Conservation (phyloP, 2,888 invertebrate species). For the Lithophane semibrunnea region DNA sequence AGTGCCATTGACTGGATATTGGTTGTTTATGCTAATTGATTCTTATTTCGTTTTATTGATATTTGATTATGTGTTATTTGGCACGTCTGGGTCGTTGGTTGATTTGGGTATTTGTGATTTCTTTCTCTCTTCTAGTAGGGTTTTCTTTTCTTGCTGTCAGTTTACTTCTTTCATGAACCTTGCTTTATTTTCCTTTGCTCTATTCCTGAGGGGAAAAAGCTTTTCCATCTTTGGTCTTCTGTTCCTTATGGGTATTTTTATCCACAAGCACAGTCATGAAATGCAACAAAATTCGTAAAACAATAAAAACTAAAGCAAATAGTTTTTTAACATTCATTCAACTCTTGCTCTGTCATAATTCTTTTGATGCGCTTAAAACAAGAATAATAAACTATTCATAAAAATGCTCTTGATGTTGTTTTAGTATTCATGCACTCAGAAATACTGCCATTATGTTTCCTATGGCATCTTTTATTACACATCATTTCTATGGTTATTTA, state of each 20-base stretch:
- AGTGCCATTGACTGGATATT: slow-evolving; percentile 50
- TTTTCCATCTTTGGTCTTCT: not conserved
- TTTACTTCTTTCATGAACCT: not conserved
- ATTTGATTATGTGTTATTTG: slow-evolving; percentile 27
- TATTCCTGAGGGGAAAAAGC: too few relatives aligned
- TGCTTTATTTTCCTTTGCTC: not conserved
- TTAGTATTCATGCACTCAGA: slow-evolving; percentile 45
- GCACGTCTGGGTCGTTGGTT: not conserved
- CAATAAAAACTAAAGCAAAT: slow-evolving; percentile 16
- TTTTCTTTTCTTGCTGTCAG: not conserved
- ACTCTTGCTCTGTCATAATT: slow-evolving; percentile 43
- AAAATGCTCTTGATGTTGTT: slow-evolving; percentile 51
- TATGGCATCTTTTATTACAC: slow-evolving; percentile 51
- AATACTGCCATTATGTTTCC: slow-evolving; percentile 42
- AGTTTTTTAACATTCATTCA: slow-evolving; percentile 30
- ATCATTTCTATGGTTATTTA: slow-evolving; percentile 41
- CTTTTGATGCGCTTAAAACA: slow-evolving; percentile 52
- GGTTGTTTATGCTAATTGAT: slow-evolving; percentile 58
- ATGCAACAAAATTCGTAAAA: slow-evolving; percentile 17
- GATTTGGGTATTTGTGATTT: not conserved
- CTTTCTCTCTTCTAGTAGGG: not conserved
- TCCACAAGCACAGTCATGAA: not conserved
- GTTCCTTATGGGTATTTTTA: not conserved
- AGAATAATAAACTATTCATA: slow-evolving; percentile 45
- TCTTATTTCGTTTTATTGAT: slow-evolving; percentile 26